Base-by-base conservation (phyloP, 2,113 vertebrate genomes). In the Austrofundulus limnaeus region DNA sequence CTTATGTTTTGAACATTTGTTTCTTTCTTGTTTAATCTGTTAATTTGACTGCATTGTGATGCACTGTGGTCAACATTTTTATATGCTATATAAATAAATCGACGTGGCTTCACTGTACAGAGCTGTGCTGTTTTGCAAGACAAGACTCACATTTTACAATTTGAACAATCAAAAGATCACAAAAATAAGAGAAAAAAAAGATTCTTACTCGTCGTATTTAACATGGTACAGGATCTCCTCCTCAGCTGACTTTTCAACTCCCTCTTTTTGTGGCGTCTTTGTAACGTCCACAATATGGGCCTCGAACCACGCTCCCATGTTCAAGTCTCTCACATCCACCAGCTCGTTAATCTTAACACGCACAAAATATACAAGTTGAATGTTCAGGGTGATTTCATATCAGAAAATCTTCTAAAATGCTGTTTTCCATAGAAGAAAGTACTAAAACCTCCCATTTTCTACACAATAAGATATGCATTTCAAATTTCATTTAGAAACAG, bases 261-360 rank as follows among this genome's bases (percentile, higher is more conserved):
- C 58, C 67, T 85, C 89, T 6, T 78, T 84, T 28, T 62, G 67
- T 21, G 31, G 21, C 0, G 1, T 83, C 46, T 25, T 94, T 0
- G 93, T 95, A 23, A 98, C 94, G 0, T 94, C 94, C 4, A 95
- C 82, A 1, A 99, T 89, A 69, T 95, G 91, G 1, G 95, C 97
- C 87, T 99, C 97, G 67, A 98, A 99, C 97, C 97, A 99, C 0
- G 97, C 96, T 0, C 96, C 97, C 95, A 98, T 96, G 62, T 94
- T 95, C 1, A 92, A 90, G 80, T 98, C 97, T 28, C 95, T 93
- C 7, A 95, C 96, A 1, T 99, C 97, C 0, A 99, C 92, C 20
- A 95, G 87, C 53, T 99, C 96, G 7, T 95, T 94, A 58, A 95
- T 92, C 97, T 99, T 46, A 0, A 63, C 21, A 66, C 1, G 52